Conservation (phyloP, 2,888 invertebrate genomes). For the Agonum fuliginosum region DNA sequence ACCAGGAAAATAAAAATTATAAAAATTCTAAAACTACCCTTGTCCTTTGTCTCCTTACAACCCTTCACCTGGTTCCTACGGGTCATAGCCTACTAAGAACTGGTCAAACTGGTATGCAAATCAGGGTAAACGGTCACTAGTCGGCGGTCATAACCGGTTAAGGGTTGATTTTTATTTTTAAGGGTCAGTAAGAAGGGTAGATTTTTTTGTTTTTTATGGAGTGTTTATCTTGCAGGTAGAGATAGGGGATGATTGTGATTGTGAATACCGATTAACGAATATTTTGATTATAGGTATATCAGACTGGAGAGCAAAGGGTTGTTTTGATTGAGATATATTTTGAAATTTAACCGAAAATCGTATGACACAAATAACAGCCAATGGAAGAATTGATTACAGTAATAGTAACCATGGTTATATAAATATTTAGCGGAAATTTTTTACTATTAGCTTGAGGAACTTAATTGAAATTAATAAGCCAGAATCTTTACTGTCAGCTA, state of each 20-base stretch:
- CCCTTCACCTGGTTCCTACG: slow-evolving; percentile 32
- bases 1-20: slow-evolving; percentile 55
- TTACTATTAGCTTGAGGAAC: no score
- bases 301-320: no score
- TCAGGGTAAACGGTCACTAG: slow-evolving; percentile 53
- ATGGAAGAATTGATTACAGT: no score
- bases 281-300: no score
- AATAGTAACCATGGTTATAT: no score
- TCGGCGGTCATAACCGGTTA: slow-evolving; percentile 50
- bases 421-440: no score
- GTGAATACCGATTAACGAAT: no score
- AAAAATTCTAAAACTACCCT: background rate
- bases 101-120: slow-evolving; percentile 58
- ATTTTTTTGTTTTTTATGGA: background rate
- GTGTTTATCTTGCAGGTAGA: slow-evolving; percentile 40
- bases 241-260: background rate
- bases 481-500: no score
- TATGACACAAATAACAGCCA: no score
- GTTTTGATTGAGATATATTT: no score
- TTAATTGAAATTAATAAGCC: no score
- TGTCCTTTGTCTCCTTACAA: slow-evolving; percentile 19
- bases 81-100: slow-evolving; percentile 50
- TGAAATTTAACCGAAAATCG: no score
- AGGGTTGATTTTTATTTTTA: slow-evolving; percentile 56
- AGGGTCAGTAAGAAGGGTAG: slow-evolving; percentile 54